Evolutionary conservation across 2,888 invertebrate genomes (phyloP), one percentile per base, ranked within the genome.

Genomic region (Toxonevra muliebris): DNA sequence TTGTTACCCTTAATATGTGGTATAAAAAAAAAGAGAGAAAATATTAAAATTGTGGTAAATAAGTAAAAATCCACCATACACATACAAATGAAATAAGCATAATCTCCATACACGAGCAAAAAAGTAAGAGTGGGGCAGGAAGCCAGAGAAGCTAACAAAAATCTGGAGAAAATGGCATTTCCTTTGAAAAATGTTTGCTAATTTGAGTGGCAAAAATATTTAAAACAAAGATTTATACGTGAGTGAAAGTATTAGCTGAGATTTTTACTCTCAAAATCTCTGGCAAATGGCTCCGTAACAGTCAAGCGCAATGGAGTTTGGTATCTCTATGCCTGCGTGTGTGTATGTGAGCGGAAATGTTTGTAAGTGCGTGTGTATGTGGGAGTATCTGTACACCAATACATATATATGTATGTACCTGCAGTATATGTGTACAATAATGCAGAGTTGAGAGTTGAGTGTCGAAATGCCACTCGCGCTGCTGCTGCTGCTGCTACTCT

Each of bases 11-110:
- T 19, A 57, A 57, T 57, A 13, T 58, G 52, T 40, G 19, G 20
- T 50, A 19, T 45, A 19, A 48, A 65, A 50, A 40, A 19, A 61
- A 61, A 58, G 62, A 67, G 62, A 57, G 58, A 11, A 73, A 80
- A 74, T 76, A 77, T 74, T 76, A 77, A 78, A 79, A 74, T 76
- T 77, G 76, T 71, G 76, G 75, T 78, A 79, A 76, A 80, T 80
- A 77, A 79, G 76, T 71, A 74, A 66, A 74, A 74, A 73, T 70
- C 66, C 52, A 58, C 61, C 43, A 61, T 45, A 54, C 13, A n/a
- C 19, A 59, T 54, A 58, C 17, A n/a, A 13, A 57, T 0, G 2
- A 59, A 62, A 45, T 17, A 13, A 52, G 50, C 15, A 48, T 13
- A 48, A 48, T 48, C n/a, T n/a, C n/a, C 50, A 42, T 40, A 58